A percentile compares a stretch with the other conserved stretches of the same genome.
phyloP scores from a whole-genome alignment of 2,888 invertebrate species.

The Hesperia comma region DNA sequence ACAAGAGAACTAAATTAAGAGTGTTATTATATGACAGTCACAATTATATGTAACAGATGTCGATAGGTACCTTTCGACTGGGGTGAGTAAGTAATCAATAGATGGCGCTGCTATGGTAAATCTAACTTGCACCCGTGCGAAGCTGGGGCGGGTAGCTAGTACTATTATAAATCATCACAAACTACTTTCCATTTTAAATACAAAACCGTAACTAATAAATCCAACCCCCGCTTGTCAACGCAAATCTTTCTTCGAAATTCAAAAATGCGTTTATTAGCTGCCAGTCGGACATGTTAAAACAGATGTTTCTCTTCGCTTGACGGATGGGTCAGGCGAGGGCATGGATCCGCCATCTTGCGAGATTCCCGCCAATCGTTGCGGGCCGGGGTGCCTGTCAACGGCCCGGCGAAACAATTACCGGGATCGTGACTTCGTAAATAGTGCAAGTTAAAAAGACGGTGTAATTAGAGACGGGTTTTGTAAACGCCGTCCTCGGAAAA shows the following conservation, averaged over 20 bases:
- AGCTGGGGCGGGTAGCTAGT: no score
- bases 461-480: slow-evolving; percentile 64
- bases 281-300: slow-evolving; percentile 76
- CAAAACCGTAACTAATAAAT: slow-evolving; percentile 48
- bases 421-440: slow-evolving; percentile 69
- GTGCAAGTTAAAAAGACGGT: slow-evolving; percentile 55
- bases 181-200: slow-evolving; percentile 45
- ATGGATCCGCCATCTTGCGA: slow-evolving; percentile 76
- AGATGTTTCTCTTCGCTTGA: slow-evolving; percentile 80
- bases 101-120: no score
- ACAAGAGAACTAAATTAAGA: no score
- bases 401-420: slow-evolving; percentile 74
- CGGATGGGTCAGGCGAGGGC: slow-evolving; percentile 79
- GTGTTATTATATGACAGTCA: no score
- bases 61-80: no score
- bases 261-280: slow-evolving; percentile 71
- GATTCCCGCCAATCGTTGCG: slow-evolving; percentile 72
- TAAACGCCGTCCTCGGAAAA: slow-evolving; percentile 22
- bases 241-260: slow-evolving; percentile 48
- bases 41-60: no score
- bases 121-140: no score
- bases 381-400: slow-evolving; percentile 72
- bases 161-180: slow-evolving; percentile 43
- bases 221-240: slow-evolving; percentile 45
- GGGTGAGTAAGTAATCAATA: no score